phyloP scores from a whole-genome alignment of 1,140 invertebrate genomes.

The Daktulosphaira vitifoliae region DNA sequence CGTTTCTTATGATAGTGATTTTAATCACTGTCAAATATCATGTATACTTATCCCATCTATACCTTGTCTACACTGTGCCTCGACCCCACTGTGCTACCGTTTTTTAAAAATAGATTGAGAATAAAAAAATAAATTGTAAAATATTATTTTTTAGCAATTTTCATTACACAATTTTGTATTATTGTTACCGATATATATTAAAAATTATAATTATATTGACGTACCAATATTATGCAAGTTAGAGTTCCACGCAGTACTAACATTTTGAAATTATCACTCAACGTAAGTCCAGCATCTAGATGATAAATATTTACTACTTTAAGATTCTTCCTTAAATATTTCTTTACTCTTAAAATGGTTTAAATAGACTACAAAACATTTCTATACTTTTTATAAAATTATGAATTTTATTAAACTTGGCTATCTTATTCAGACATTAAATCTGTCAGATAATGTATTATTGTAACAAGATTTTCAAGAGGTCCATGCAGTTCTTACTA shows the following conservation, averaged over 20 bases:
- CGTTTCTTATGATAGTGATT: no score
- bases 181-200: constrained; percentile 30
- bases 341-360: constrained; percentile 54
- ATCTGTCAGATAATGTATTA: constrained; percentile 80
- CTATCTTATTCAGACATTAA: constrained; percentile 63
- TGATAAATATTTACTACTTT: constrained; percentile 70
- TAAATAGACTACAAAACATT: constrained; percentile 48
- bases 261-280: constrained; percentile 63
- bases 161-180: no score
- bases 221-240: constrained; percentile 42
- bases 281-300: constrained; percentile 62
- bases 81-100: no score
- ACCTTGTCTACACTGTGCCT: no score
- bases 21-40: no score
- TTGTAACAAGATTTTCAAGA: constrained; percentile 65
- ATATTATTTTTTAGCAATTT: no score
- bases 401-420: constrained; percentile 52
- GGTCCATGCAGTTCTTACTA: constrained; percentile 64
- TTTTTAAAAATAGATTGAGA: no score
- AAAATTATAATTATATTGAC: constrained; percentile 29
- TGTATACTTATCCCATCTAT: no score
- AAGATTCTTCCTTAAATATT: constrained; percentile 60
- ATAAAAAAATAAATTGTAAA: no score
- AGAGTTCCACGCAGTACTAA: constrained; percentile 53
- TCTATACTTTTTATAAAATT: neutral